These are phyloP conservation scores for Bujurquina vittata DNA, from an alignment of 2,113 vertebrate species.

Conservation along the genomic window DNA sequence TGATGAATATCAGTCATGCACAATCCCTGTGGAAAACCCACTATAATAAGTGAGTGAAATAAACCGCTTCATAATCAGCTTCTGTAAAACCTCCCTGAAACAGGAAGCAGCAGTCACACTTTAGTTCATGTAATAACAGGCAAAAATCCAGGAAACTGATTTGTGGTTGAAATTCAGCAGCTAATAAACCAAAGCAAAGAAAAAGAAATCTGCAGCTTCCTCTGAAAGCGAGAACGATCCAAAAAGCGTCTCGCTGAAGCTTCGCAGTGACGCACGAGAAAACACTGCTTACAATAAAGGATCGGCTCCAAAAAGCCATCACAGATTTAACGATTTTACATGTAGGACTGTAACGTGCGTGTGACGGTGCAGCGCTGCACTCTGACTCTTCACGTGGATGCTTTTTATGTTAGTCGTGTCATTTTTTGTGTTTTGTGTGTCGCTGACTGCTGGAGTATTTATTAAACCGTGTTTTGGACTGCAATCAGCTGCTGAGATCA, in stretches of 20 bases:
- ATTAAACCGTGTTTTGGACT: not conserved
- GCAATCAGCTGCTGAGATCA: not conserved
- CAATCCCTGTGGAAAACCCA: not conserved
- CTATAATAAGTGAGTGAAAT: not conserved
- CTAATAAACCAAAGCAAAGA: not conserved
- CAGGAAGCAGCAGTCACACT: not conserved
- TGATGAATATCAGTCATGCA: not conserved
- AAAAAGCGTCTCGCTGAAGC: not conserved
- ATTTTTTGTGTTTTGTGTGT: fast-evolving
- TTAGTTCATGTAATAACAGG: not conserved
- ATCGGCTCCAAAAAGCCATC: fast-evolving
- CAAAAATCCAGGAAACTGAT: not conserved
- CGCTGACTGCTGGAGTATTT: not conserved
- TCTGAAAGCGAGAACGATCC: no score
- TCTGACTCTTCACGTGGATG: fast-evolving
- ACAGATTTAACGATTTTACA: not conserved
- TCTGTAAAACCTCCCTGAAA: not conserved
- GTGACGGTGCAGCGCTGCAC: not conserved
- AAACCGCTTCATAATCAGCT: not conserved
- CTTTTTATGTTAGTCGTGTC: no score
- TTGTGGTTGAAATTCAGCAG: not conserved
- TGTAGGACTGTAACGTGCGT: not conserved
- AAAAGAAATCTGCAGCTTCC: not conserved
- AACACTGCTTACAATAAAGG: not conserved
- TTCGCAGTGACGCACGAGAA: fast-evolving